Evolutionary conservation across 2,888 invertebrate genomes (phyloP).

Genomic region (Oxyteleia sp.): DNA sequence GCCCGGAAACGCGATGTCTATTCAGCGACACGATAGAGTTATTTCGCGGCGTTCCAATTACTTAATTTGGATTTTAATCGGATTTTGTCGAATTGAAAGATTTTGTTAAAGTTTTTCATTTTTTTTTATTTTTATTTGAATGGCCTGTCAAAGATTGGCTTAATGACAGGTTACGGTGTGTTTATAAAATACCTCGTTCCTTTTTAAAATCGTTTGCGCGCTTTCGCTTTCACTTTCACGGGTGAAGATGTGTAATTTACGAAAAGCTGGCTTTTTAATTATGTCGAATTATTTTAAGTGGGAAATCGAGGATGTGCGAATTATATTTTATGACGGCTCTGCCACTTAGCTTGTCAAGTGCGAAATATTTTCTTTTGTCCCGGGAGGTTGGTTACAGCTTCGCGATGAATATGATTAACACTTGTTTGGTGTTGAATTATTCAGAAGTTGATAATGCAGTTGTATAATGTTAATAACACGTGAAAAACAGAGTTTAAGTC

Average conservation of each 20-base stretch:
- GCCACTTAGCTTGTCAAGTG: constrained; percentile 9
- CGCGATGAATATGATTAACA: constrained; percentile 13
- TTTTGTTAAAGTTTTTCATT: too few species aligned
- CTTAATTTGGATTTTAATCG: constrained; percentile 53
- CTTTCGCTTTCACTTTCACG: constrained; percentile 7
- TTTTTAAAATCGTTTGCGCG: too few species aligned
- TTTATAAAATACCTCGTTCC: too few species aligned
- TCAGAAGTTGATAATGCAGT: constrained; percentile 21
- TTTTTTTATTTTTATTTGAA: neutral
- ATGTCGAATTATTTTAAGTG: neutral
- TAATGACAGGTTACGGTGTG: too few species aligned
- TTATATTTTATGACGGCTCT: neutral
- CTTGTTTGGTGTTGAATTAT: constrained; percentile 19
- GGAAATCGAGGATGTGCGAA: too few species aligned
- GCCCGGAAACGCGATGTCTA: constrained; percentile 29
- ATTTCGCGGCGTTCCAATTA: constrained; percentile 43
- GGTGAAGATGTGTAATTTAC: constrained; percentile 4
- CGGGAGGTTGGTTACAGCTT: neutral
- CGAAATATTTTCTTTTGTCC: constrained; percentile 14
- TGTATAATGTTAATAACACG: constrained; percentile 8
- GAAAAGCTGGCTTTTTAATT: constrained; percentile 6
- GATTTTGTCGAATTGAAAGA: too few species aligned
- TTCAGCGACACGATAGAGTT: constrained; percentile 38
- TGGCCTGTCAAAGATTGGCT: too few species aligned
- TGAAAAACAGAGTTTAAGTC: too few species aligned